Evolutionary conservation across 1,140 invertebrate species (phyloP).

Genomic region (Aphelinus certus): DNA sequence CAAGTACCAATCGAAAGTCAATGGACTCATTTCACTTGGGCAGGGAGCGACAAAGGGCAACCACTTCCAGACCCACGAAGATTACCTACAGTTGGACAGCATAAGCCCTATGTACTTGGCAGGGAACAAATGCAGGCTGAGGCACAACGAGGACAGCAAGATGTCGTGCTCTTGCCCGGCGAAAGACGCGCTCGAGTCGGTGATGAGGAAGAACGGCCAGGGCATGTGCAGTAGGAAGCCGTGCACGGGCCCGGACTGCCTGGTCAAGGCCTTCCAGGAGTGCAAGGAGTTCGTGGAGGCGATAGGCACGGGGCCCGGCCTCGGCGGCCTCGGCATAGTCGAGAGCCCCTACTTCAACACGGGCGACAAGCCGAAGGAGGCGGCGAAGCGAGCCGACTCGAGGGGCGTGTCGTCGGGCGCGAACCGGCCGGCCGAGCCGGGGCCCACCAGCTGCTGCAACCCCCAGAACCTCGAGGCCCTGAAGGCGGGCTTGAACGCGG

Average conservation of each 20-base stretch:
- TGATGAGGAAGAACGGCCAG: slow-evolving; percentile 28
- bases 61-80: neutral
- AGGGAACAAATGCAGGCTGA: slow-evolving; percentile 26
- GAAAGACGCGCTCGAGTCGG: slow-evolving; percentile 20
- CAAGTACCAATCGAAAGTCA: too few relatives aligned
- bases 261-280: slow-evolving; percentile 52
- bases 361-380: slow-evolving; percentile 4
- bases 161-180: slow-evolving; percentile 42
- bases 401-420: neutral
- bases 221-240: slow-evolving; percentile 43
- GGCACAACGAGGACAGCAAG: slow-evolving; percentile 9
- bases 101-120: slow-evolving; percentile 10
- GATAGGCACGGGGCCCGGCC: slow-evolving; percentile 50
- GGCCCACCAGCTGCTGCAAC: neutral
- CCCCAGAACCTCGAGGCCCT: slow-evolving; percentile 1
- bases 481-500: neutral
- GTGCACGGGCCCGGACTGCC: slow-evolving; percentile 48
- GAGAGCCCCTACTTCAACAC: slow-evolving; percentile 55
- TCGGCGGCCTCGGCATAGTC: slow-evolving; percentile 53
- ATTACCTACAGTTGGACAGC: slow-evolving; percentile 3
- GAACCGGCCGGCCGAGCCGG: neutral
- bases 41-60: neutral
- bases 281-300: slow-evolving; percentile 57
- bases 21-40: neutral
- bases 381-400: slow-evolving; percentile 18